phyloP scores from a whole-genome alignment of 2,113 vertebrate species.

The Cyprinodon brontotheroides region DNA sequence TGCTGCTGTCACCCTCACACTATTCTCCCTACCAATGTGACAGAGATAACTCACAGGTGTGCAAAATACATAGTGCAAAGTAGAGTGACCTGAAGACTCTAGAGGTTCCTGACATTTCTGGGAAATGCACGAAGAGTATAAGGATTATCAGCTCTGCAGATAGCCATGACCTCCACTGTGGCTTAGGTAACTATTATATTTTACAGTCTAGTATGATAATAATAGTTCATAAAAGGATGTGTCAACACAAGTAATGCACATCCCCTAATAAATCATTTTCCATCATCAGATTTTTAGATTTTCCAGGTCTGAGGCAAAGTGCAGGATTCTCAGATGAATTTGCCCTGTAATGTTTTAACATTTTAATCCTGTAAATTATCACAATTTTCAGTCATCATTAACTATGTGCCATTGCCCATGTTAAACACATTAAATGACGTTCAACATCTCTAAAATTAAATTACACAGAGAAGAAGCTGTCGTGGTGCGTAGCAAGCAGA shows the following conservation, averaged over 20 bases:
- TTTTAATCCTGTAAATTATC: constrained; percentile 29
- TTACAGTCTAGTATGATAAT: constrained; percentile 54
- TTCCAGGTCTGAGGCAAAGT: constrained; percentile 23
- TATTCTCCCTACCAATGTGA: constrained; percentile 58
- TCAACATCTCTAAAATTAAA: constrained; percentile 45
- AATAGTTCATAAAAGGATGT: constrained; percentile 57
- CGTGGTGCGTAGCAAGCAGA: constrained; percentile 26
- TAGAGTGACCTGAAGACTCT: constrained; percentile 8
- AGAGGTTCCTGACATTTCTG: constrained; percentile 3
- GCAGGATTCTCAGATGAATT: constrained; percentile 30
- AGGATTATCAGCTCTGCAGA: constrained; percentile 39
- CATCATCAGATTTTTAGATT: constrained; percentile 38
- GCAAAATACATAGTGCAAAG: constrained; percentile 23
- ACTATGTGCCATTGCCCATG: constrained; percentile 38
- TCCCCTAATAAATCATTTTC: constrained; percentile 46
- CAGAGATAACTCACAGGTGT: constrained; percentile 27
- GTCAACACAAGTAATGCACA: constrained; percentile 50
- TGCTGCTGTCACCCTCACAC: constrained; percentile 30
- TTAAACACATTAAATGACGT: constrained; percentile 44
- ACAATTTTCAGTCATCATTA: constrained; percentile 48
- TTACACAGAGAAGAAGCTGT: constrained; percentile 59
- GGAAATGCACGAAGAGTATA: constrained; percentile 14
- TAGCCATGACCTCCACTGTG: constrained; percentile 7
- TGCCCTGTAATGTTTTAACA: constrained; percentile 23
- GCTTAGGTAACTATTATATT: constrained; percentile 56